Conservation (phyloP, 2,888 invertebrate genomes). For the Volucella bombylans region DNA sequence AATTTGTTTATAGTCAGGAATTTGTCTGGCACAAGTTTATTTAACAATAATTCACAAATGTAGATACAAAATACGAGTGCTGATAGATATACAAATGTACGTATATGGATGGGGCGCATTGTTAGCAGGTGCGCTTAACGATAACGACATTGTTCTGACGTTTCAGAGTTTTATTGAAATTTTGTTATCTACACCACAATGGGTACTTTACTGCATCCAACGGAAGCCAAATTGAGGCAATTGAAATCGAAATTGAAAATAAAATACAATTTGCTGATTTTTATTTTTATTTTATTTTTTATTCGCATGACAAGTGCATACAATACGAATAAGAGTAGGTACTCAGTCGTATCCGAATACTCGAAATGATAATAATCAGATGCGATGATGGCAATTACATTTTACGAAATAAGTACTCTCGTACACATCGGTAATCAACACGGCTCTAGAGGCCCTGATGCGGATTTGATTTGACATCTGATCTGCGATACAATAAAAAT, state of each 20-base stretch:
- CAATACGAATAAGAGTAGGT: too few relatives aligned
- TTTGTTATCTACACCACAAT: not conserved
- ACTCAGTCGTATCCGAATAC: too few relatives aligned
- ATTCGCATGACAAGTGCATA: not conserved
- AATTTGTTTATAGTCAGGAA: not conserved
- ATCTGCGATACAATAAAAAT: too few relatives aligned
- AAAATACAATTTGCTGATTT: not conserved
- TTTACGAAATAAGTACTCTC: too few relatives aligned
- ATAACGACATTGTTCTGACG: not conserved
- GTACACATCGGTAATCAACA: too few relatives aligned
- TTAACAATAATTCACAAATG: not conserved
- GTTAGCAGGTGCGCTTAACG: constrained; percentile 29
- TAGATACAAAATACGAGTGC: not conserved
- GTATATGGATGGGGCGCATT: not conserved
- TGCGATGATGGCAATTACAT: too few relatives aligned
- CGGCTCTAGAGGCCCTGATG: too few relatives aligned
- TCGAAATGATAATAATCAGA: too few relatives aligned
- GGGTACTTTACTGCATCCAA: not conserved
- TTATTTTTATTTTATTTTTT: not conserved
- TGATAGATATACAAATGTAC: too few relatives aligned
- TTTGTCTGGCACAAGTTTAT: not conserved
- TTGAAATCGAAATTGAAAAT: constrained; percentile 4
- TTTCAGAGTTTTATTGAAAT: not conserved
- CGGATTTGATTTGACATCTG: too few relatives aligned
- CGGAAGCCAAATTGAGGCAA: constrained; percentile 5